phyloP scores from a whole-genome alignment of 2,888 invertebrate genomes.

The Nymphalis c-album region DNA sequence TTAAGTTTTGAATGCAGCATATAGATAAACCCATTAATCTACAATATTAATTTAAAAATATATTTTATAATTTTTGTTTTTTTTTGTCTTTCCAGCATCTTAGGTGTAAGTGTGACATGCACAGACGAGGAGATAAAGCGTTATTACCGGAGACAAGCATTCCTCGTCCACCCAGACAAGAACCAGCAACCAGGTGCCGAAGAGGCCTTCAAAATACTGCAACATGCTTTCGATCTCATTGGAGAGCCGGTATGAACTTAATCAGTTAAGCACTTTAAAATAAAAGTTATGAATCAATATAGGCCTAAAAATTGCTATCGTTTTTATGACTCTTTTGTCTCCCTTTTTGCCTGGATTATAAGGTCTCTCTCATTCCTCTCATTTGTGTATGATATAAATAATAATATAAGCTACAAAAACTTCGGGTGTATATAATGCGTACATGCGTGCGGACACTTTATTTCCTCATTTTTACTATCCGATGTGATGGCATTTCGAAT shows the following conservation, averaged over 20 bases:
- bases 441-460: too few relatives aligned
- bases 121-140: constrained; percentile 96
- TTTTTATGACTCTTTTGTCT: background rate
- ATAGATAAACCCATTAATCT: too few relatives aligned
- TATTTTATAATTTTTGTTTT: background rate
- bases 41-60: background rate
- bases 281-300: background rate
- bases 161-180: constrained; percentile 97
- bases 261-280: background rate
- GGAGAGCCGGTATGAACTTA: constrained; percentile 87
- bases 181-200: constrained; percentile 97
- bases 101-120: constrained; percentile 93
- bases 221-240: constrained; percentile 96
- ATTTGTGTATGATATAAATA: too few relatives aligned
- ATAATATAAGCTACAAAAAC: too few relatives aligned
- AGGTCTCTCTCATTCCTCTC: too few relatives aligned
- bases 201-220: constrained; percentile 97
- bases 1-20: too few relatives aligned
- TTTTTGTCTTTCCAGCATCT: constrained; percentile 82
- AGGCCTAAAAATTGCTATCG: background rate
- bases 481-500: too few relatives aligned
- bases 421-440: too few relatives aligned
- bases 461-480: too few relatives aligned
- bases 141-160: constrained; percentile 96
- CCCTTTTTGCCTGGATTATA: too few relatives aligned